Conservation (phyloP, 2,113 vertebrate species). For the Asarcornis scutulata region DNA sequence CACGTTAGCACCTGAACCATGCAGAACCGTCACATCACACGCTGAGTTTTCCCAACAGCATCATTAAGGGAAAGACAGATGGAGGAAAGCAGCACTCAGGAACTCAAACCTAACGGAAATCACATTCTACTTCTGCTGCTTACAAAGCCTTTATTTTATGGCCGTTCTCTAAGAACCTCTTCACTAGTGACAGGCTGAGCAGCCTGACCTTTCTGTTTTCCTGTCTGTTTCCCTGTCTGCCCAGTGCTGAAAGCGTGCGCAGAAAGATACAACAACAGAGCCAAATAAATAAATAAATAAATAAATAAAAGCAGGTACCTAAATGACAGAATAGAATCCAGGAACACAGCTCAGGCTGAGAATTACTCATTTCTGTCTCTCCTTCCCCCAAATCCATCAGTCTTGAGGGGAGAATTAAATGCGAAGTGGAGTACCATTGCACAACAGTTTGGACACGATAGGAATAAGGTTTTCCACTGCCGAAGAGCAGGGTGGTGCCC, state of each 20-base stretch:
- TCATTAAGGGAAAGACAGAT: rapidly evolving
- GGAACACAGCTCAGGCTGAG: neutral
- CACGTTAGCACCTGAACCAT: rapidly evolving
- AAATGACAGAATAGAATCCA: neutral
- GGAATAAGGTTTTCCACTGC: neutral
- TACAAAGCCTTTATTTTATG: neutral
- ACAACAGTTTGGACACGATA: rapidly evolving
- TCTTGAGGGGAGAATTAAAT: rapidly evolving
- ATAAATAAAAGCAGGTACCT: neutral
- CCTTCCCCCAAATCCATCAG: rapidly evolving
- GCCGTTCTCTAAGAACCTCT: neutral
- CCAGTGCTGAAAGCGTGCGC: rapidly evolving
- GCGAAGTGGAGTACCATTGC: neutral
- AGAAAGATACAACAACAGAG: rapidly evolving
- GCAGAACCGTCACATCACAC: rapidly evolving
- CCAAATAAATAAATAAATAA: too few species aligned
- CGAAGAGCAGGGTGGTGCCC: neutral
- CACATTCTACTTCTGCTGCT: neutral
- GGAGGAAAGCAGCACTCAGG: neutral
- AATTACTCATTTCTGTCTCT: neutral
- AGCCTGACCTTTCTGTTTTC: neutral
- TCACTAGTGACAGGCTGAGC: neutral
- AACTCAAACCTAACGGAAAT: rapidly evolving
- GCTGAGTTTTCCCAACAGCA: neutral
- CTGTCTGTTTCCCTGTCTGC: rapidly evolving